These are phyloP conservation scores for Corella eumyota DNA, from an alignment of 23 tunicate species.

Conservation along the genomic window DNA sequence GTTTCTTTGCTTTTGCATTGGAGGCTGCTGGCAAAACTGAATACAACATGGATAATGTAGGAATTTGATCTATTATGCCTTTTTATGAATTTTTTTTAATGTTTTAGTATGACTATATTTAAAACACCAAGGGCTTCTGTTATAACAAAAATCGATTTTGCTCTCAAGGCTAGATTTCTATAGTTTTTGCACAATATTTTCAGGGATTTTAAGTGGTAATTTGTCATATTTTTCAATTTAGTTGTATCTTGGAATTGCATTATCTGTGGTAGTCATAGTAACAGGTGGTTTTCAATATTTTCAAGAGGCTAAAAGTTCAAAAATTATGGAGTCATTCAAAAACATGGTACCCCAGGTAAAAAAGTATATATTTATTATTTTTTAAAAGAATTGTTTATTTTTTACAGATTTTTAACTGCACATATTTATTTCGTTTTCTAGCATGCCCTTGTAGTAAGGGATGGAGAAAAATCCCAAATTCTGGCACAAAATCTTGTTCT, in stretches of 20 bases:
- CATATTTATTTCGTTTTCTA: conserved; percentile 10
- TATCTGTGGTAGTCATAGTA: conserved; percentile 60
- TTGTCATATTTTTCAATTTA: conserved; percentile 1
- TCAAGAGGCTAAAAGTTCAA: conserved; percentile 69
- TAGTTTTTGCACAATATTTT: no score
- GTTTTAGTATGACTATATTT: background rate
- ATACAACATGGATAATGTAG: conserved; percentile 42
- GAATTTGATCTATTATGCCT: conserved; percentile 10
- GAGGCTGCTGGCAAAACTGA: conserved; percentile 22
- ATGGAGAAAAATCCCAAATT: conserved; percentile 38
- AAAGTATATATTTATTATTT: background rate
- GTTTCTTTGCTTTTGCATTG: conserved; percentile 41
- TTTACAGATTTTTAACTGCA: background rate
- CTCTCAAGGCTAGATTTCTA: no score
- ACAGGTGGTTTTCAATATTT: conserved; percentile 77
- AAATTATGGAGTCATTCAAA: conserved; percentile 77
- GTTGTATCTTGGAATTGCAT: conserved; percentile 61
- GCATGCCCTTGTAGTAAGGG: conserved; percentile 56
- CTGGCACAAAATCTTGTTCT: conserved; percentile 29
- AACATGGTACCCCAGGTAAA: conserved; percentile 67
- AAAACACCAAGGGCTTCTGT: no score
- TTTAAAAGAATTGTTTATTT: background rate
- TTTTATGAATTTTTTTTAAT: no score
- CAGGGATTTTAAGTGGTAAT: no score
- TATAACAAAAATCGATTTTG: no score